Evolutionary conservation across 1,140 invertebrate genomes (phyloP).

Genomic region (Megalopta genalis): DNA sequence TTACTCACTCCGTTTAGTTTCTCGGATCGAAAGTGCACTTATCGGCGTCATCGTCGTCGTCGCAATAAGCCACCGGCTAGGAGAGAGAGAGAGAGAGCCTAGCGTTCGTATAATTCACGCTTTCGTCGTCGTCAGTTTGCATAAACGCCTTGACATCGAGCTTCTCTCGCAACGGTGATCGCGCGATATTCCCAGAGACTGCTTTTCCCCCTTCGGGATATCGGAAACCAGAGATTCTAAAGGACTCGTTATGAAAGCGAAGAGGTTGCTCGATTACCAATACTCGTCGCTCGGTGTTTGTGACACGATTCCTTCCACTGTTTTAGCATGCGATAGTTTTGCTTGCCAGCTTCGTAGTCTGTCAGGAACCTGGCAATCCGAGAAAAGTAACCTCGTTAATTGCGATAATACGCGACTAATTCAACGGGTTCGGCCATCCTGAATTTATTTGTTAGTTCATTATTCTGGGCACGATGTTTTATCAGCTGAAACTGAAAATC

Average conservation of each 20-base stretch:
- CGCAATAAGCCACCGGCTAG: not conserved
- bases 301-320: not conserved
- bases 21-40: not conserved
- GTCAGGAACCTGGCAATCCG: too few species aligned
- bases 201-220: not conserved
- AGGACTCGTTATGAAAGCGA: constrained; percentile 21
- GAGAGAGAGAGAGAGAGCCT: too few species aligned
- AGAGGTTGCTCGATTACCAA: constrained; percentile 22
- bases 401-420: too few species aligned
- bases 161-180: not conserved
- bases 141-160: constrained; percentile 13
- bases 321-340: too few species aligned
- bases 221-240: constrained; percentile 3
- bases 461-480: too few species aligned
- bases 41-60: not conserved
- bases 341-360: too few species aligned
- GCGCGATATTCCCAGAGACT: not conserved
- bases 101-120: not conserved
- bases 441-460: too few species aligned
- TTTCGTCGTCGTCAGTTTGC: constrained; percentile 2
- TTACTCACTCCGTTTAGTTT: constrained; percentile 16
- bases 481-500: too few species aligned
- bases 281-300: not conserved
- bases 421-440: too few species aligned
- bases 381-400: too few species aligned